These are phyloP conservation scores for Drosophila atripex DNA, from an alignment of 2,888 invertebrate species.

Conservation along the genomic window DNA sequence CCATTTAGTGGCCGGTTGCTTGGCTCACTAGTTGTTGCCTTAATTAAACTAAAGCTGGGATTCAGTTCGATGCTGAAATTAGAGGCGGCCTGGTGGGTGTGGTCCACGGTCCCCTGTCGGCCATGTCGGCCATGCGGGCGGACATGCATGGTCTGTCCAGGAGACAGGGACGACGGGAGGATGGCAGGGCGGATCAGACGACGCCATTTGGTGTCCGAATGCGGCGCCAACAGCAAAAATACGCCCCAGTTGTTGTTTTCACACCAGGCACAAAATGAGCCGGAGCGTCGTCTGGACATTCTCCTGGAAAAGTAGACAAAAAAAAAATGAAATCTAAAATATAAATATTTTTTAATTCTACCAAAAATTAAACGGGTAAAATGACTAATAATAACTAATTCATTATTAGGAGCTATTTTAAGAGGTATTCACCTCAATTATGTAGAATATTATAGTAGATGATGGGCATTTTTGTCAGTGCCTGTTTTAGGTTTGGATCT, in stretches of 20 bases:
- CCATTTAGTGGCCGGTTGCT: conserved; percentile 63
- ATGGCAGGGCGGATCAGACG: conserved; percentile 36
- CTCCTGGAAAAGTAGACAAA: not conserved
- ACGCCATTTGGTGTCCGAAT: conserved; percentile 75
- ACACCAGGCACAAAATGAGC: conserved; percentile 68
- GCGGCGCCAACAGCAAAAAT: conserved; percentile 76
- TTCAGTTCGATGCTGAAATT: conserved; percentile 78
- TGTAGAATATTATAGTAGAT: not conserved
- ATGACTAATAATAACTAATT: not conserved
- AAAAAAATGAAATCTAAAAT: not conserved
- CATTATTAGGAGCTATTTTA: no score
- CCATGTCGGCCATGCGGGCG: conserved; percentile 42
- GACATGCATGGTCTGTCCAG: conserved; percentile 62
- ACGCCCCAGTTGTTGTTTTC: conserved; percentile 79
- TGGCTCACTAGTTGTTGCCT: conserved; percentile 75
- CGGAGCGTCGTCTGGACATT: conserved; percentile 17
- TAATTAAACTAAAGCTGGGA: conserved; percentile 78
- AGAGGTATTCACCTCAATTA: no score
- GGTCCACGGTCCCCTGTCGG: conserved; percentile 53
- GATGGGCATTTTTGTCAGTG: conserved; percentile 5
- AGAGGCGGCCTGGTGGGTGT: conserved; percentile 67
- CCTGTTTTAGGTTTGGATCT: conserved; percentile 10
- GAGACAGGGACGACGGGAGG: not conserved
- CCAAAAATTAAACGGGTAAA: not conserved
- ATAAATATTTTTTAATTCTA: not conserved